Evolutionary conservation across 30 jellyfish, hydroid and myxozoan species (phyloP).

Genomic region (Chironex yamaguchii): DNA sequence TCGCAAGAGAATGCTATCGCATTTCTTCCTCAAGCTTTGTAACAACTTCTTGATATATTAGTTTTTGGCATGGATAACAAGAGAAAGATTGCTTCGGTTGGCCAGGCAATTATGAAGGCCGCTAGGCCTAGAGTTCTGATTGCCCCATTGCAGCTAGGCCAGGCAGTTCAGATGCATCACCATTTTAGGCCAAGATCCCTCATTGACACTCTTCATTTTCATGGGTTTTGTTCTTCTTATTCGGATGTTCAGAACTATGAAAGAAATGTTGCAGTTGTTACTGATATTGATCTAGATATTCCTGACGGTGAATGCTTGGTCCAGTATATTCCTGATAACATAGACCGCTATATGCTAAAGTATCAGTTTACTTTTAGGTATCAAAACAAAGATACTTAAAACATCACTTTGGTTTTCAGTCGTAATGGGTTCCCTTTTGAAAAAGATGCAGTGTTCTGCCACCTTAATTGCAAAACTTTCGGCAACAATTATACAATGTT

Average conservation of each 20-base stretch:
- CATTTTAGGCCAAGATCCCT: constrained; percentile 12
- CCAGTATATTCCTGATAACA: no score
- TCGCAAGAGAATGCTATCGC: constrained; percentile 4
- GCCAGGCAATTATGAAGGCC: not conserved
- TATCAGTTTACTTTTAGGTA: no score
- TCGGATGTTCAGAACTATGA: constrained; percentile 25
- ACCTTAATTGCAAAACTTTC: no score
- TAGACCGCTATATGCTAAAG: no score
- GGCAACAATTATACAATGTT: no score
- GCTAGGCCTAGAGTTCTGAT: constrained; percentile 29
- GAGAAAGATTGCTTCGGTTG: not conserved
- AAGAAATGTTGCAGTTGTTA: constrained; percentile 48
- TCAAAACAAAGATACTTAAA: no score
- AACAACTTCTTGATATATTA: constrained; percentile 5
- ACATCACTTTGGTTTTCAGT: no score
- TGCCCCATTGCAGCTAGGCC: constrained; percentile 34
- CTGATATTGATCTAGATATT: not conserved
- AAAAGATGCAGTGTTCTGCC: no score
- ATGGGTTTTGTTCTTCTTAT: constrained; percentile 49
- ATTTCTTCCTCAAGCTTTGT: constrained; percentile 6
- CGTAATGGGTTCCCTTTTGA: no score
- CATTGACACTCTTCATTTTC: constrained; percentile 25
- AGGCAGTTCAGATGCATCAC: constrained; percentile 9
- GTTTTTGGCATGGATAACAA: constrained; percentile 1
- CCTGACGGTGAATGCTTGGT: constrained; percentile 29